Percentiles rank a stretch among this genome's conserved stretches.
Conservation (phyloP, 30 jellyfish, hydroid and myxozoan genomes). For the Aurelia aurita region DNA sequence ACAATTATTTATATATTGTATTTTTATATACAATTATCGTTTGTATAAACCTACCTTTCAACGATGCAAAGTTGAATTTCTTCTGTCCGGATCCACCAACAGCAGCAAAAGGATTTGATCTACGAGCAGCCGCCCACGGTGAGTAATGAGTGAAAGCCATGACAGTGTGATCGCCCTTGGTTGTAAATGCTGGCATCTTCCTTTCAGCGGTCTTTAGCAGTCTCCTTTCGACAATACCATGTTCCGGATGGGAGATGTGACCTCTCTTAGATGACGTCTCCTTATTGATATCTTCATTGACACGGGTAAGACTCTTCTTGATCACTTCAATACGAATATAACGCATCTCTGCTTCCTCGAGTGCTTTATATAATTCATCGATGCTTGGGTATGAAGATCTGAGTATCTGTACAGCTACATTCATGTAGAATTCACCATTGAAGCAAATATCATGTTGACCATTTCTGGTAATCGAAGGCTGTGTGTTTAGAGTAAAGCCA, state of each 20-base stretch:
- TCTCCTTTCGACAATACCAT: background rate
- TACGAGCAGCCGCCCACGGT: slow-evolving; percentile 15
- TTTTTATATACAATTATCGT: too few relatives aligned
- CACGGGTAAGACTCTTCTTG: too few relatives aligned
- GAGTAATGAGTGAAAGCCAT: slow-evolving; percentile 23
- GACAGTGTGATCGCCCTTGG: slow-evolving; percentile 1
- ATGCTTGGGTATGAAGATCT: background rate
- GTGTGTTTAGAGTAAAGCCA: background rate
- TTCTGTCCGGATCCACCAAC: background rate
- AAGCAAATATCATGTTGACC: slow-evolving; percentile 10
- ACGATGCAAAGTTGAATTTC: too few relatives aligned
- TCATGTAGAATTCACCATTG: slow-evolving; percentile 6
- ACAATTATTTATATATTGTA: too few relatives aligned
- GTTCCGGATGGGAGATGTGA: too few relatives aligned
- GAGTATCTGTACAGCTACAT: background rate
- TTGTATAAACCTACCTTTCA: too few relatives aligned
- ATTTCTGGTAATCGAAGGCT: background rate
- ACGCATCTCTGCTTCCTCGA: too few relatives aligned
- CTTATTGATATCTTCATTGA: too few relatives aligned
- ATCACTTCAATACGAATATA: too few relatives aligned
- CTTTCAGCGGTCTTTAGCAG: slow-evolving; percentile 3
- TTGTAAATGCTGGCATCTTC: background rate
- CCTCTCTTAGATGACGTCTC: too few relatives aligned
- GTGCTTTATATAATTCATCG: too few relatives aligned
- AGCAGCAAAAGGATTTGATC: background rate